Evolutionary conservation across 2,888 invertebrate genomes (phyloP), one percentile per base, ranked within the genome.

Genomic region (Megastigmus dorsalis): DNA sequence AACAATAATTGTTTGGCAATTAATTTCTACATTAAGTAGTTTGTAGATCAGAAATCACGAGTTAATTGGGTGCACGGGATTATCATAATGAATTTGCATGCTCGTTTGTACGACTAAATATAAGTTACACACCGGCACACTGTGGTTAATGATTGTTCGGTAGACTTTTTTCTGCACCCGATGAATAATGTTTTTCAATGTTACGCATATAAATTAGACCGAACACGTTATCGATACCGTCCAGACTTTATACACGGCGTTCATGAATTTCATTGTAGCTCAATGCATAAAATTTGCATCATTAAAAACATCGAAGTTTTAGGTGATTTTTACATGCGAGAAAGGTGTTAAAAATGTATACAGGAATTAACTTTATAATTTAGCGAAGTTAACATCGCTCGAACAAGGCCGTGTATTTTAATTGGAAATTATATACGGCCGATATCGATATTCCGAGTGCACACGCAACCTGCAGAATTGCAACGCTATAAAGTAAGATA

Each of bases 261-360:
- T 54, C 74, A 70, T 76, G 76, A 76, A 76, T 76, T 73, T 76
- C 70, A 66, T 66, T 66, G 73, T 69, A 70, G 45, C 30, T 69
- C 57, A 59, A 77, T 77, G 74, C 76, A 77, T 77, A 77, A 77
- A 77, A 77, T 77, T 77, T 71, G 59, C 76, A 77, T 77, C 48
- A 52, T 63, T 60, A 69, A 76, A 50, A 65, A 38, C 41, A 20
- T 45, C 36, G 65, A 72, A 62, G 67, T 76, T 72, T 60, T 13
- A 72, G 50, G 54, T 48, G 65, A 65, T 69, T 69, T 66, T 38
- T 7, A 54, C 60, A 54, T 45, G 72, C 71, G 9, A 45, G 67
- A 28, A 63, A 75, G 74, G 74, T 70, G 74, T 70, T 70, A 74
- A 74, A 70, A 74, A 62, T 57, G 55, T 57, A n/a, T n/a, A n/a